phyloP scores from a whole-genome alignment of 2,113 vertebrate genomes.

The Chiloscyllium plagiosum region DNA sequence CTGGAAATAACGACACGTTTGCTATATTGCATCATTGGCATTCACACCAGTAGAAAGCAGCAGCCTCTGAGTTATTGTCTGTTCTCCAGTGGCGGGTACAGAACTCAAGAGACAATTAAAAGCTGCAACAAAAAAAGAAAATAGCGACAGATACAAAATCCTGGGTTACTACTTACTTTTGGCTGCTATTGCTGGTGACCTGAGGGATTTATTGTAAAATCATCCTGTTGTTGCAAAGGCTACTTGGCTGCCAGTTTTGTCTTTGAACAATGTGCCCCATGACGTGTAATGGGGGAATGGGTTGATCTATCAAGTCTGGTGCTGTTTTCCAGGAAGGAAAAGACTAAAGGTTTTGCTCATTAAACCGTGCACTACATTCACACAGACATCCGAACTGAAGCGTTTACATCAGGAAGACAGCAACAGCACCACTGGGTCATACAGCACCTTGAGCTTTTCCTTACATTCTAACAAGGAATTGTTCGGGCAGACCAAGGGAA shows the following conservation, averaged over 20 bases:
- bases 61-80: neutral
- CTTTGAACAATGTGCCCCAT: neutral
- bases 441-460: neutral
- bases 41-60: neutral
- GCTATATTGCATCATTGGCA: neutral
- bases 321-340: neutral
- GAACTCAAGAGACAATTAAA: neutral
- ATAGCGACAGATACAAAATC: neutral
- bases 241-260: neutral
- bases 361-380: neutral
- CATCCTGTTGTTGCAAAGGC: neutral
- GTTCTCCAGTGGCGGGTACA: neutral
- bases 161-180: neutral
- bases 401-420: neutral
- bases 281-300: neutral
- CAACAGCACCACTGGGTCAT: neutral
- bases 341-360: neutral
- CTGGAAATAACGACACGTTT: neutral
- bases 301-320: neutral
- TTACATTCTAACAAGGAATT: neutral
- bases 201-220: neutral
- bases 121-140: neutral
- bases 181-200: neutral
- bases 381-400: neutral
- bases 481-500: neutral